Conservation (phyloP, 2,113 vertebrate genomes). For the Manacus vitellinus region DNA sequence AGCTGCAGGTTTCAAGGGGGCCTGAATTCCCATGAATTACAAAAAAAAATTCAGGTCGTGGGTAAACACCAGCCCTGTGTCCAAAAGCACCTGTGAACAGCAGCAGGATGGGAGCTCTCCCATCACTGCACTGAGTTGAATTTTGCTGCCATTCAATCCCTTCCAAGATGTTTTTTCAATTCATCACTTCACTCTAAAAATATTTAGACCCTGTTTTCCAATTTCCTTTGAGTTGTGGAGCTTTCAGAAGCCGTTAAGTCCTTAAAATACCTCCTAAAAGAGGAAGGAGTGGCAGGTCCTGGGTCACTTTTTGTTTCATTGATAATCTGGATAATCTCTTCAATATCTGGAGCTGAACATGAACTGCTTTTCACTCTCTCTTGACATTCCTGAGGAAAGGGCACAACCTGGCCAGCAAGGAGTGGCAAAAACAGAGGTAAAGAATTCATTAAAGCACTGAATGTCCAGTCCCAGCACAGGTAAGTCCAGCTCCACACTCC, state of each 20-base stretch:
- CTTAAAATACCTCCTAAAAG: background rate
- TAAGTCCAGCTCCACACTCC: background rate
- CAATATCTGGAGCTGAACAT: background rate
- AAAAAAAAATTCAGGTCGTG: too few relatives aligned
- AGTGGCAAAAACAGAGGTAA: background rate
- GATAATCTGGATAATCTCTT: background rate
- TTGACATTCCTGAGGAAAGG: background rate
- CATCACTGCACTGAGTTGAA: fast-evolving
- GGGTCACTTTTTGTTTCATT: background rate
- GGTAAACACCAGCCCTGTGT: background rate
- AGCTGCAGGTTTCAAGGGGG: background rate
- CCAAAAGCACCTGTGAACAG: background rate
- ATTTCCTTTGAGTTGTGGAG: too few relatives aligned
- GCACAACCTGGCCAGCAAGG: background rate
- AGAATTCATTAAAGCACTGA: background rate
- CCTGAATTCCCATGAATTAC: background rate
- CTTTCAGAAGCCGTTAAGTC: background rate
- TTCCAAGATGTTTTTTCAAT: background rate
- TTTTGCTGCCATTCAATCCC: background rate
- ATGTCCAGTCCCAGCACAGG: background rate
- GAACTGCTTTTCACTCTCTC: background rate
- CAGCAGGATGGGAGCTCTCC: background rate
- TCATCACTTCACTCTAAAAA: background rate
- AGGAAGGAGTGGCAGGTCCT: background rate
- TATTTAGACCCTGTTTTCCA: background rate